These are phyloP conservation scores for Drosophila tsacasi DNA, from an alignment of 1,140 invertebrate species.

Conservation along the genomic window DNA sequence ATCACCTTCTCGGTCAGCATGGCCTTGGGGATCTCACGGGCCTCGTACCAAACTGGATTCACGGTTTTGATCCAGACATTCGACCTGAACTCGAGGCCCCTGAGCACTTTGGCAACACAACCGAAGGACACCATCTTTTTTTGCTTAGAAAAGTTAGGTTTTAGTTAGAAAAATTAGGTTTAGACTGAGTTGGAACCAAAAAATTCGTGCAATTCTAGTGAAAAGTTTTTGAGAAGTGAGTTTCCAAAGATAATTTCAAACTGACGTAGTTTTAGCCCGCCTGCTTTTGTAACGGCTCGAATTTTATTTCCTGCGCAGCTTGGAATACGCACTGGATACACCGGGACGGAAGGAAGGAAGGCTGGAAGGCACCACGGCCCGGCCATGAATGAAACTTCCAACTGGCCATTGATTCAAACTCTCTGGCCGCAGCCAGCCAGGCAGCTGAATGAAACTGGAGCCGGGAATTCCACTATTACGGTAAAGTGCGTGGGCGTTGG, in stretches of 20 bases:
- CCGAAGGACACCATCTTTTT: constrained; percentile 41
- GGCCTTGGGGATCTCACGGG: constrained; percentile 38
- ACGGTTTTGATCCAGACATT: constrained; percentile 48
- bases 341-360: background rate
- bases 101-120: constrained; percentile 55
- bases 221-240: background rate
- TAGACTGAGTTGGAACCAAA: background rate
- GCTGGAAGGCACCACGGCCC: constrained; percentile 18
- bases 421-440: constrained; percentile 6
- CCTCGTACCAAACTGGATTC: constrained; percentile 62
- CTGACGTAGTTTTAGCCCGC: background rate
- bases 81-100: background rate
- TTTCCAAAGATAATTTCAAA: background rate
- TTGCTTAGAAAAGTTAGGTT: background rate
- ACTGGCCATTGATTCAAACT: constrained; percentile 21
- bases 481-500: constrained; percentile 19
- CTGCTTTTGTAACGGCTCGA: constrained; percentile 24
- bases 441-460: constrained; percentile 41
- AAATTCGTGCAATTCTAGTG: background rate
- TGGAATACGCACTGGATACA: constrained; percentile 35
- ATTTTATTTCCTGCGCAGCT: constrained; percentile 24
- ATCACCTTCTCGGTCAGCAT: constrained; percentile 23
- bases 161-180: background rate
- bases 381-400: constrained; percentile 48
- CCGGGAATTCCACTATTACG: constrained; percentile 42